phyloP scores from a whole-genome alignment of 2,113 vertebrate species.

The Paratilapia polleni region DNA sequence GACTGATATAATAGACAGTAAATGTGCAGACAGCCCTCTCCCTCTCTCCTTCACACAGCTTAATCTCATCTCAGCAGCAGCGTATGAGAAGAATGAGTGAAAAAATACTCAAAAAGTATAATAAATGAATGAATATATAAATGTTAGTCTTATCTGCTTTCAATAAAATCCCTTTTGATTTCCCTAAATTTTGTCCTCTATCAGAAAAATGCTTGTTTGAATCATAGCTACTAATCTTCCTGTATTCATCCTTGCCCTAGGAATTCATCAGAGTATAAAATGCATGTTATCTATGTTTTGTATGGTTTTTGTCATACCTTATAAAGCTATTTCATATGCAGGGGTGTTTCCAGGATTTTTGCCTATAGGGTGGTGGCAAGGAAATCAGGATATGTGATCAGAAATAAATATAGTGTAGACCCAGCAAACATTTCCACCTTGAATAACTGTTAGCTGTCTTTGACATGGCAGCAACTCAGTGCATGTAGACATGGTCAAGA shows the following conservation, averaged over 20 bases:
- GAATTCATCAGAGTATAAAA: neutral
- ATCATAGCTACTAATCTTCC: neutral
- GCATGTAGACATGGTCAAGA: neutral
- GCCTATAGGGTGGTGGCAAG: no score
- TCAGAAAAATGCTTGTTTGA: neutral
- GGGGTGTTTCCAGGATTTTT: neutral
- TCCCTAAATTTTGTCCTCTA: rapidly evolving
- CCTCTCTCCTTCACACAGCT: neutral
- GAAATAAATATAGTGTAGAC: neutral
- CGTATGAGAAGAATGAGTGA: neutral
- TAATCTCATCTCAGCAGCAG: conserved; percentile 11
- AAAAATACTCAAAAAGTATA: neutral
- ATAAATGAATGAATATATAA: neutral
- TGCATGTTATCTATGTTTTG: no score
- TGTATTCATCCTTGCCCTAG: neutral
- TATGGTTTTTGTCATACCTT: neutral
- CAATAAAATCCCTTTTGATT: neutral
- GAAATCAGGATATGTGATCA: no score
- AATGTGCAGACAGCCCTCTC: conserved; percentile 31
- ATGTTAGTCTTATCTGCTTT: neutral
- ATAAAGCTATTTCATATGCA: neutral
- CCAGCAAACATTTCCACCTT: neutral
- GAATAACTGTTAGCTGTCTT: no score
- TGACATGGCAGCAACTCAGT: neutral
- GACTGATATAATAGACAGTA: conserved; percentile 20